Evolutionary conservation across 2,113 vertebrate genomes (phyloP), one percentile per base, ranked within the genome.

Genomic region (Gymnogyps californianus): DNA sequence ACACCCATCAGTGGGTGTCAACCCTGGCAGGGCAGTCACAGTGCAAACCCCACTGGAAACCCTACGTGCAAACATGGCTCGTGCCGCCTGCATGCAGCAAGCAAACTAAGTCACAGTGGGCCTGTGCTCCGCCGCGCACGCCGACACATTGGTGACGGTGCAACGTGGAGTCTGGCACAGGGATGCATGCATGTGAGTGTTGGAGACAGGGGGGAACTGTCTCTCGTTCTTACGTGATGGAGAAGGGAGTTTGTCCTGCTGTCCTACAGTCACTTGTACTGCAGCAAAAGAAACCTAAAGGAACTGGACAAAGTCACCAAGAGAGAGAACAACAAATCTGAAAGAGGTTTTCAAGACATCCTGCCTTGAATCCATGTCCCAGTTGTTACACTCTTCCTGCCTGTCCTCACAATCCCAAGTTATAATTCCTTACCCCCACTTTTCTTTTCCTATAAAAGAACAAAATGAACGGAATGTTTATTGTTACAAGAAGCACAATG

Each of bases 111-210:
- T 7, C 70, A 38, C 40, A 42, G 44, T 2, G 1, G 28, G 28
- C 16, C 54, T n/a, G 21, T 15, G 34, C 40, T 42, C 62, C 4
- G 3, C 51, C 9, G 1, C 1, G 3, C 25, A 5, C 1, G 1
- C 32, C 10, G 3, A 1, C 7, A 4, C 4, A 2, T 7, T 25
- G 19, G 47, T 64, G 67, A 20, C 0, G 2, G 13, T 17, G 49
- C 24, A 51, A 20, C 4, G 0, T 0, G 32, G 38, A 77, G 22
- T 15, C 29, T 8, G 5, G 49, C 5, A 6, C 58, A 70, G 24
- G 8, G 40, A 21, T 62, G 24, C 13, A 3, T 13, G 25, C 3
- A 5, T 13, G 11, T 3, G 22, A 28, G 13, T 25, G 28, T 1
- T 44, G 34, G 62, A 80, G 22, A 9, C 20, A 16, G n/a, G 2